phyloP scores from a whole-genome alignment of 2,113 vertebrate genomes.

The Gavia stellata region DNA sequence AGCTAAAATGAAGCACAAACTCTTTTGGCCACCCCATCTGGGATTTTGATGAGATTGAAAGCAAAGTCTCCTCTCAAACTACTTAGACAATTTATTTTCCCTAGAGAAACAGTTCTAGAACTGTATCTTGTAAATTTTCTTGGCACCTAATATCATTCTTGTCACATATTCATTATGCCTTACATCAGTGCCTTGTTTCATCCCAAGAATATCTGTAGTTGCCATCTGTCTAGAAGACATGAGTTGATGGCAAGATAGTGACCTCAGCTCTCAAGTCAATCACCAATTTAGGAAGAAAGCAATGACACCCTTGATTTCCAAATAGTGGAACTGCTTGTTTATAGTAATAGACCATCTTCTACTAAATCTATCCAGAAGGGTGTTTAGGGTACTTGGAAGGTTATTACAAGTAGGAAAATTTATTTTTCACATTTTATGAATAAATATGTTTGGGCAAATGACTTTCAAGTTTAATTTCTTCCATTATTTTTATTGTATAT shows the following conservation, averaged over 20 bases:
- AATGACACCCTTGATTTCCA: not conserved
- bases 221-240: constrained; percentile 18
- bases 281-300: not conserved
- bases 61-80: not conserved
- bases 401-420: not conserved
- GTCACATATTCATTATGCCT: constrained; percentile 10
- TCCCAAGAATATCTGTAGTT: not conserved
- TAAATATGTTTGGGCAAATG: not conserved
- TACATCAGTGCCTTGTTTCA: constrained; percentile 27
- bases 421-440: not conserved
- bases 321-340: not conserved
- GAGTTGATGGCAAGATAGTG: not conserved
- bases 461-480: not conserved
- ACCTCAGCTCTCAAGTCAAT: not conserved
- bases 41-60: not conserved
- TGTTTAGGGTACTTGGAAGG: not conserved
- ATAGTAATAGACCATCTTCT: not conserved
- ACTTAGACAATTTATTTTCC: not conserved
- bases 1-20: not conserved
- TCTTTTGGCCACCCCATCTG: not conserved
- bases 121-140: not conserved
- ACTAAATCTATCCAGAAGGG: not conserved
- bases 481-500: not conserved
- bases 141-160: not conserved
- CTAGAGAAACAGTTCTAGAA: not conserved